These are phyloP conservation scores for Alcedo atthis DNA, from an alignment of 2,797 vertebrate species.

Conservation along the genomic window DNA sequence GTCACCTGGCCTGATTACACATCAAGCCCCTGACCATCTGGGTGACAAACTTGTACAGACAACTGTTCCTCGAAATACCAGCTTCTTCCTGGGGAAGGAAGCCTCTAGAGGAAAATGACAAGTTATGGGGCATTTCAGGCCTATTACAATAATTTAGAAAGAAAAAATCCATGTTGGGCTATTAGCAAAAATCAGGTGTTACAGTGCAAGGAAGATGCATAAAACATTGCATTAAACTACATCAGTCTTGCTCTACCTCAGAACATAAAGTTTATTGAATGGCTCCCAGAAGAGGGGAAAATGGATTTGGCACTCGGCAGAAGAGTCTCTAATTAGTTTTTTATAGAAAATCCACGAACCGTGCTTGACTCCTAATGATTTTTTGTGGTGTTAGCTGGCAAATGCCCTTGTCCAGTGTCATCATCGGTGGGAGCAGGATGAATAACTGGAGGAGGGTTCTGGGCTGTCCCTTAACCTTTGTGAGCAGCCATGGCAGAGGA, in stretches of 20 bases:
- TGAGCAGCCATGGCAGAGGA: background rate
- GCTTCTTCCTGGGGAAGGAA: background rate
- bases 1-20: background rate
- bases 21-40: fast-evolving
- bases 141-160: background rate
- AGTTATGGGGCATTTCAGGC: background rate
- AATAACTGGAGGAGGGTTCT: background rate
- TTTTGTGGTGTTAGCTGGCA: background rate
- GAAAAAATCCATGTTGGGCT: background rate
- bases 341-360: background rate
- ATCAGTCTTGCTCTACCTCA: background rate
- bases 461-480: background rate
- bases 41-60: background rate
- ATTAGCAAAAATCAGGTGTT: conserved; percentile 31
- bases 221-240: conserved; percentile 38
- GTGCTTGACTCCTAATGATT: background rate
- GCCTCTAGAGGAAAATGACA: background rate
- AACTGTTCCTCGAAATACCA: background rate
- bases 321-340: conserved; percentile 40
- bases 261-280: conserved; percentile 52
- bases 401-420: background rate
- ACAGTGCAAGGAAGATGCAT: background rate
- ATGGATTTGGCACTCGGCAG: conserved; percentile 10
- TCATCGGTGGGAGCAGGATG: fast-evolving
- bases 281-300: conserved; percentile 43